These are phyloP conservation scores for Microchirus variegatus DNA, from an alignment of 2,797 vertebrate genomes.

Conservation along the genomic window DNA sequence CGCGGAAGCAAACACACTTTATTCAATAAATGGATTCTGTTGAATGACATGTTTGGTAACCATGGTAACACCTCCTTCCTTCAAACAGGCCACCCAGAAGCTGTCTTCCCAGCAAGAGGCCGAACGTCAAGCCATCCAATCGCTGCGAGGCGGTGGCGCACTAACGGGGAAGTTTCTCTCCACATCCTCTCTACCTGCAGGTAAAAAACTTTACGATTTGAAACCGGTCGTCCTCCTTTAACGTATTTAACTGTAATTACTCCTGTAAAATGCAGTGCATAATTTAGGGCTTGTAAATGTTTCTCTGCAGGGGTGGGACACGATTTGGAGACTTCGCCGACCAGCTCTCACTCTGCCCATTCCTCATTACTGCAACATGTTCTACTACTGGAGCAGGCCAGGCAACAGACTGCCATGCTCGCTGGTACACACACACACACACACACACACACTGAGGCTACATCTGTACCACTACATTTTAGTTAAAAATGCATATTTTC, in stretches of 20 bases:
- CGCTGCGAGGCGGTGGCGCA: constrained; percentile 88
- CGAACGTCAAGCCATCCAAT: constrained; percentile 87
- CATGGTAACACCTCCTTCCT: background rate
- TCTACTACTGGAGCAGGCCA: constrained; percentile 92
- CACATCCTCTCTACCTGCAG: constrained; percentile 89
- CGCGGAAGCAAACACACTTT: too few relatives aligned
- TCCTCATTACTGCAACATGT: constrained; percentile 94
- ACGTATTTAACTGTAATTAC: too few relatives aligned
- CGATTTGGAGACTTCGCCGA: constrained; percentile 81
- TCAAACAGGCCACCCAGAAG: constrained; percentile 88
- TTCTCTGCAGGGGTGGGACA: constrained; percentile 78
- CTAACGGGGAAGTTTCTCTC: constrained; percentile 91
- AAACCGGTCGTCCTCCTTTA: background rate
- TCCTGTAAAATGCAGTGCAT: too few relatives aligned
- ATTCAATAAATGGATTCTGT: too few relatives aligned
- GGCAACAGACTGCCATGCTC: constrained; percentile 91
- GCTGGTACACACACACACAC: constrained; percentile 74
- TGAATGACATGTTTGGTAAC: background rate
- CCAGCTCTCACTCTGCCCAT: constrained; percentile 82
- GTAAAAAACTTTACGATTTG: constrained; percentile 29
- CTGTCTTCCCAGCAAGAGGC: constrained; percentile 89
- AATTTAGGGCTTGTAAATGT: background rate
- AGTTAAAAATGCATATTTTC: too few relatives aligned
- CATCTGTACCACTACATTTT: too few relatives aligned
- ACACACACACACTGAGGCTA: too few relatives aligned